Conservation (phyloP, 2,888 invertebrate species). For the Atethmia centrago region DNA sequence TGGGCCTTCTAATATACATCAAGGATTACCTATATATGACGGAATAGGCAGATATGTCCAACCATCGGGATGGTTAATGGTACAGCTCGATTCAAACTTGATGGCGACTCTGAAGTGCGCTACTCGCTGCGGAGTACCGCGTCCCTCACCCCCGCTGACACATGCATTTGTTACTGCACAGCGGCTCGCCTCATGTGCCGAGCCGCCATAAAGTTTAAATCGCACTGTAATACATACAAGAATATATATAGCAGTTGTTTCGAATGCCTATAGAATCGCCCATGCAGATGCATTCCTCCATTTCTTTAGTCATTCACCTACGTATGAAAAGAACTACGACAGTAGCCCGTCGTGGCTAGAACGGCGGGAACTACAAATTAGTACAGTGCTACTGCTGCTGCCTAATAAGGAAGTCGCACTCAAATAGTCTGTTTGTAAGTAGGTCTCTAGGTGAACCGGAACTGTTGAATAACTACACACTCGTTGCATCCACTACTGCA, state of each 20-base stretch:
- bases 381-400: not conserved
- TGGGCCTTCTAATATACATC: not conserved
- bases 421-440: slow-evolving; percentile 25
- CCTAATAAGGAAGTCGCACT: slow-evolving; percentile 52
- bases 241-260: not conserved
- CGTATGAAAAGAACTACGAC: slow-evolving; percentile 4
- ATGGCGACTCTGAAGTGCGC: too few relatives aligned
- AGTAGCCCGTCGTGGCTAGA: not conserved
- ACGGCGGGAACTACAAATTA: slow-evolving; percentile 27
- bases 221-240: too few relatives aligned
- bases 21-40: not conserved
- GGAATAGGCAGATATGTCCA: not conserved
- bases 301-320: not conserved
- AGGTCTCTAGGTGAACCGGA: slow-evolving; percentile 42
- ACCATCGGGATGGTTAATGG: not conserved
- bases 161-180: too few relatives aligned
- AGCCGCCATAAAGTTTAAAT: too few relatives aligned
- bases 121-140: too few relatives aligned
- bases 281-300: not conserved
- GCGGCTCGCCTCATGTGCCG: too few relatives aligned
- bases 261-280: too few relatives aligned
- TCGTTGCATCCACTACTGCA: slow-evolving; percentile 33
- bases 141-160: too few relatives aligned
- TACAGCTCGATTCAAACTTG: too few relatives aligned
- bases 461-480: slow-evolving; percentile 25